phyloP scores from a whole-genome alignment of 2,888 invertebrate species.

The Brachynemurus nebulosus region DNA sequence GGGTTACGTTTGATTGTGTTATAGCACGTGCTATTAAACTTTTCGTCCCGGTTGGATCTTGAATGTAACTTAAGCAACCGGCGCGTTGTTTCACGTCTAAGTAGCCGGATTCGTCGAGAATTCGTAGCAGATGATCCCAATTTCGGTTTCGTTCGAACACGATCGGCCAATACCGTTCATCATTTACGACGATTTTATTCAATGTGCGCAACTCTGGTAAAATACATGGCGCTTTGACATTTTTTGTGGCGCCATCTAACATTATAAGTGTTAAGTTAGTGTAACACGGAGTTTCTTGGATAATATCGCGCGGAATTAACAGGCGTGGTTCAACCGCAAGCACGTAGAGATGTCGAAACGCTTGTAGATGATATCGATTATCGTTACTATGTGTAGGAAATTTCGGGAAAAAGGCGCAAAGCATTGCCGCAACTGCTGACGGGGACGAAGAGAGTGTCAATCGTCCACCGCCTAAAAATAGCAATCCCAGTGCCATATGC shows the following conservation, averaged over 20 bases:
- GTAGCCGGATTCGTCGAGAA: conserved; percentile 51
- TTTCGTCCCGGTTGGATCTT: conserved; percentile 70
- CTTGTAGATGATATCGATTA: conserved; percentile 94
- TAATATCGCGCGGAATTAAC: conserved; percentile 74
- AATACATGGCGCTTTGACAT: conserved; percentile 67
- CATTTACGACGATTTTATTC: conserved; percentile 61
- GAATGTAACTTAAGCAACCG: conserved; percentile 73
- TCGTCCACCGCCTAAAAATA: conserved; percentile 89
- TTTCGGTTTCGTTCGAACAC: conserved; percentile 68
- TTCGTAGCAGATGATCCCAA: conserved; percentile 67
- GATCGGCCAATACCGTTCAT: conserved; percentile 83
- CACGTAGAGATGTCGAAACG: conserved; percentile 90
- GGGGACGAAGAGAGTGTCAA: conserved; percentile 72
- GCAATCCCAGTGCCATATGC: conserved; percentile 86
- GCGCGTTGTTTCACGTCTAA: conserved; percentile 80
- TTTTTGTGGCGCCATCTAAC: conserved; percentile 26
- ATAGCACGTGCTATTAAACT: conserved; percentile 65
- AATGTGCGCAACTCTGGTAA: conserved; percentile 67
- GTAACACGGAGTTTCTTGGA: conserved; percentile 65
- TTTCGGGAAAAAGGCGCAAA: conserved; percentile 93
- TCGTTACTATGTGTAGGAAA: conserved; percentile 94
- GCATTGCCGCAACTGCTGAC: conserved; percentile 72
- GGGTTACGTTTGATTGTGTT: conserved; percentile 55
- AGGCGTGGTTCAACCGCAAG: conserved; percentile 84
- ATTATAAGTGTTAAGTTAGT: conserved; percentile 55